Base-by-base conservation (phyloP, 1,140 invertebrate species). In the Protaetia brevitarsis region DNA sequence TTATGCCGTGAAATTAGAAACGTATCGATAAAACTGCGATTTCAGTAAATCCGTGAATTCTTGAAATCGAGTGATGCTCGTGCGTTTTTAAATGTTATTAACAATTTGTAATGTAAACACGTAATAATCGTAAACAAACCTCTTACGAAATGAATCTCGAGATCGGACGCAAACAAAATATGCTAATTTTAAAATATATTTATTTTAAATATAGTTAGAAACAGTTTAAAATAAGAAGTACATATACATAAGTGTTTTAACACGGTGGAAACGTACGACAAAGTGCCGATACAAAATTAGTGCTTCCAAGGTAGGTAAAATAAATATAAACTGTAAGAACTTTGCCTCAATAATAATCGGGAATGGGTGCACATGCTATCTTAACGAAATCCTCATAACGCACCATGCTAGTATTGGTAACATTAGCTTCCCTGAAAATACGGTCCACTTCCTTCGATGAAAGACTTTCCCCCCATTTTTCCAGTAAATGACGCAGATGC, bases 351-450 rank as follows among this genome's bases (percentile, higher is more conserved):
- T 95, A 97, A 79, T 97, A 97, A 80, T 98, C 95, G 21, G 95
- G 95, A 13, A 96, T 89, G 3, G 95, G 95, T 19, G 94, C 94
- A 81, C 93, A 93, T 5, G 95, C 89, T 72, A 96, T 94, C 78
- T 95, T 94, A 0, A 97, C 89, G 80, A 98, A 96, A 75, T 96
- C 93, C 73, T 94, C 89, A 76, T 97, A 97, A 37, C 89, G 88
- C 0, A 97, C 89, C 8, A 88, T 86, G 13, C 91, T 93, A 74
- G 87, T 91, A 29, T 89, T 86, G 2, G 86, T 85, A 3, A 97
- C 90, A 77, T 96, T 95, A 0, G 94, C 93, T 79, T 98, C 96
- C 13, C 93, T 83, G 74, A 97, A 96, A 63, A 97, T 93, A 65
- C 94, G 91, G 73, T 97, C 94, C 31, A 97, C 93, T 89, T 97